These are phyloP conservation scores for Charina bottae DNA, from an alignment of 2,113 vertebrate species.

Conservation along the genomic window DNA sequence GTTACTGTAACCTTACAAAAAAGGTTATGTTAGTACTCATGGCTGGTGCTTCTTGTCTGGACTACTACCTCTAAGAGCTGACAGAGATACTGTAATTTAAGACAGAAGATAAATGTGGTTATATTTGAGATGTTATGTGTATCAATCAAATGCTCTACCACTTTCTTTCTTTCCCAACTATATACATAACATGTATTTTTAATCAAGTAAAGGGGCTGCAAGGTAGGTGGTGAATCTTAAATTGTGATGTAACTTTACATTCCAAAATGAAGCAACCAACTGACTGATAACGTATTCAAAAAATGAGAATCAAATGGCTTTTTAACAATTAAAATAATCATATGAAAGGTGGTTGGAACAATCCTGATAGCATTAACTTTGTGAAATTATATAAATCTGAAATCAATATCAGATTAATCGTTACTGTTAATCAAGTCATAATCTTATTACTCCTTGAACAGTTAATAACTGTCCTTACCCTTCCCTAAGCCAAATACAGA, in stretches of 20 bases:
- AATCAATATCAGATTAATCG: conserved; percentile 79
- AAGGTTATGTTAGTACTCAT: too few species aligned
- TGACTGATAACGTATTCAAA: conserved; percentile 72
- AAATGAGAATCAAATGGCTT: conserved; percentile 77
- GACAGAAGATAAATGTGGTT: conserved; percentile 58
- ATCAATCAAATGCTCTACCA: too few species aligned
- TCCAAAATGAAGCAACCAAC: conserved; percentile 71
- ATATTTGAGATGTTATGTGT: conserved; percentile 56
- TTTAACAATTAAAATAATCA: conserved; percentile 80
- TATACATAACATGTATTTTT: too few species aligned
- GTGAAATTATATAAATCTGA: conserved; percentile 71
- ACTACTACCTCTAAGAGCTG: too few species aligned
- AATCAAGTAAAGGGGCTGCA: too few species aligned
- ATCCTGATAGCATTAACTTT: conserved; percentile 76
- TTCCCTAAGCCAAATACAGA: conserved; percentile 77
- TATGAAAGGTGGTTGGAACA: conserved; percentile 77
- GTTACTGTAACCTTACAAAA: too few species aligned
- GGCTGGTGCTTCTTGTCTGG: too few species aligned
- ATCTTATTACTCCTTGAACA: conserved; percentile 76
- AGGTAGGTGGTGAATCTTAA: conserved; percentile 43
- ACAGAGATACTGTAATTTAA: too few species aligned
- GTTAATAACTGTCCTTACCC: conserved; percentile 81
- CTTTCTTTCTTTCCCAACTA: too few species aligned
- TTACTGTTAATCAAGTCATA: conserved; percentile 81
- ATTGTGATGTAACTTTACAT: conserved; percentile 62